Evolutionary conservation across 2,888 invertebrate genomes (phyloP), one percentile per base, ranked within the genome.

Genomic region (Plagodis dolabraria): DNA sequence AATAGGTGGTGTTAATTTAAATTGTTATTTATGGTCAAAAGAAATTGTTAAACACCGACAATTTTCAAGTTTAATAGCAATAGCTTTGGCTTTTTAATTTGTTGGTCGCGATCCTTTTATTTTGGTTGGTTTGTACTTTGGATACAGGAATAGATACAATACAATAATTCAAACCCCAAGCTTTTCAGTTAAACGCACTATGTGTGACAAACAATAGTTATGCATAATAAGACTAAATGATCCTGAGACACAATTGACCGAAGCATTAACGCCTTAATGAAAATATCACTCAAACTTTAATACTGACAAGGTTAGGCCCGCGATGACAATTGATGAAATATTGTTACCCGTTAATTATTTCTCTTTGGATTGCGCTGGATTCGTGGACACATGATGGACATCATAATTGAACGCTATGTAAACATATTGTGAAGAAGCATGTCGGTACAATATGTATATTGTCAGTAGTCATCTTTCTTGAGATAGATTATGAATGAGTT

Each of bases 341-440:
- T 35, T 12, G 48, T 45, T 45, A 44, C 33, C 38, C 38, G 11
- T 43, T 60, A 60, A 60, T 60, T 60, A 47, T 60, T 53, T 53
- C 58, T 53, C 12, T 22, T 53, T 42, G 49, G 45, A 47, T 38
- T 35, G 40, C 33, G 12, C 33, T 38, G 47, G 33, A 35, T 34
- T 12, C 48, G 47, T 51, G 51, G 51, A 47, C 53, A 60, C 44
- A 22, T 47, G 55, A 58, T 57, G 55, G 52, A 57, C 50, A 43
- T 45, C 33, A 65, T 68, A 67, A 67, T 67, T 65, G 65, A 67
- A 57, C 60, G 33, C 46, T 33, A 47, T 35, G 44, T 34, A 34
- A 36, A 57, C 36, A 43, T 48, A 42, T 57, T 22, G 5, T 34
- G 42, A 40, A 55, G 33, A 9, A 10, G 12, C 40, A 47, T 49